phyloP scores from a whole-genome alignment of 1,140 invertebrate species.

The Camponotus pennsylvanicus region DNA sequence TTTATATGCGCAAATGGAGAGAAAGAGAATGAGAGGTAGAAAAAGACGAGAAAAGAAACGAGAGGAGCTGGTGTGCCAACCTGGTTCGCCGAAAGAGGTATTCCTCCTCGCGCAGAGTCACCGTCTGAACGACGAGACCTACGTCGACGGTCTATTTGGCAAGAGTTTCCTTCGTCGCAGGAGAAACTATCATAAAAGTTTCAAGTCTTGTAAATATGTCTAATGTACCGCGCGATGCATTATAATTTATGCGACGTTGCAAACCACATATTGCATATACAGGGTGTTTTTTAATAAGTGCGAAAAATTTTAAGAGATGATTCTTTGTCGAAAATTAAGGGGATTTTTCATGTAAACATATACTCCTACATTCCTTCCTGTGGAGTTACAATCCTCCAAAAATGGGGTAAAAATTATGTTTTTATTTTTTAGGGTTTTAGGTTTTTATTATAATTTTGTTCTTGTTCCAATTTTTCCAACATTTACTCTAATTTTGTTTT shows the following conservation, averaged over 20 bases:
- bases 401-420: too few relatives aligned
- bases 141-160: slow-evolving; percentile 48
- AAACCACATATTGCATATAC: neutral
- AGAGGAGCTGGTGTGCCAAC: slow-evolving; percentile 39
- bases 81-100: slow-evolving; percentile 42
- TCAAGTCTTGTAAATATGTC: neutral
- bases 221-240: neutral
- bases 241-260: neutral
- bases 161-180: neutral
- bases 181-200: neutral
- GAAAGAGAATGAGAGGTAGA: slow-evolving; percentile 35
- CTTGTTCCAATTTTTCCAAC: too few relatives aligned
- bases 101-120: slow-evolving; percentile 28
- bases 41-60: neutral
- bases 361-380: too few relatives aligned
- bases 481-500: too few relatives aligned
- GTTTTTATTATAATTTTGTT: too few relatives aligned
- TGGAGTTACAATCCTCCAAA: too few relatives aligned
- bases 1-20: slow-evolving; percentile 75
- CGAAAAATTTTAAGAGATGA: too few relatives aligned
- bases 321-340: too few relatives aligned
- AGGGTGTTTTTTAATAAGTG: too few relatives aligned
- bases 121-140: slow-evolving; percentile 18
- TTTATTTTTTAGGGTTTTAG: too few relatives aligned
- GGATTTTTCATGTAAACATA: too few relatives aligned